phyloP scores from a whole-genome alignment of 2,888 invertebrate species.

The Drosophila setosimentum region DNA sequence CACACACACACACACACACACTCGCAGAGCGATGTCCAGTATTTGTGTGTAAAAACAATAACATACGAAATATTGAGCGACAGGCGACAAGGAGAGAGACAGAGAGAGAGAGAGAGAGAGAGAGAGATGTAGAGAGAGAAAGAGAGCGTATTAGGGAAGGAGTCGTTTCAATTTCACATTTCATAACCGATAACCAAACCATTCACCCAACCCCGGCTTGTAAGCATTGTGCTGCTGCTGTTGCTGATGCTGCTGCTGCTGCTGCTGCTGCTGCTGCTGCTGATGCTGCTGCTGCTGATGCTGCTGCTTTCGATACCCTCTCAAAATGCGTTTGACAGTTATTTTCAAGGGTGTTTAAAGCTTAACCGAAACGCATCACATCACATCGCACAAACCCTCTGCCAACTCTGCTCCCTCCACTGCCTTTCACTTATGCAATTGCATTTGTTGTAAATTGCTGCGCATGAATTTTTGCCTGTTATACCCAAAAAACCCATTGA shows the following conservation, averaged over 20 bases:
- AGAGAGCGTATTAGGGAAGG: not conserved
- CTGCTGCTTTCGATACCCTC: constrained; percentile 51
- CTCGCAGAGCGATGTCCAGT: constrained; percentile 18
- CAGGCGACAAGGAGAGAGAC: constrained; percentile 10
- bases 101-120: not conserved
- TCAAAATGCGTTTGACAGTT: constrained; percentile 81
- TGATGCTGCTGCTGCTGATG: constrained; percentile 2
- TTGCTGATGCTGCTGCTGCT: constrained; percentile 1
- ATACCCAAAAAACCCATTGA: not conserved
- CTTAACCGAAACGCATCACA: constrained; percentile 27
- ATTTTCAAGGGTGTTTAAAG: constrained; percentile 81
- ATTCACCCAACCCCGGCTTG: not conserved
- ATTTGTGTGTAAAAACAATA: constrained; percentile 62
- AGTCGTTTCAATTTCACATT: constrained; percentile 25
- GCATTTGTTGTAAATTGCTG: constrained; percentile 25
- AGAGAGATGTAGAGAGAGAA: not conserved
- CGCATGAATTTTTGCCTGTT: constrained; percentile 6
- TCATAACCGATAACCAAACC: constrained; percentile 38
- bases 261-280: constrained; percentile 26
- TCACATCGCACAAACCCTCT: not conserved
- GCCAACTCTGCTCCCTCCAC: not conserved
- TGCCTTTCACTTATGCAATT: constrained; percentile 9
- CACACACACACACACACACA: constrained; percentile 3
- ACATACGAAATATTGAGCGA: constrained; percentile 48
- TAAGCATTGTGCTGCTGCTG: constrained; percentile 27